A percentile compares a stretch with the other conserved stretches of the same genome.
These are phyloP conservation scores for Spinus olivaceus DNA, from an alignment of 2,797 vertebrate species.

Conservation along the genomic window DNA sequence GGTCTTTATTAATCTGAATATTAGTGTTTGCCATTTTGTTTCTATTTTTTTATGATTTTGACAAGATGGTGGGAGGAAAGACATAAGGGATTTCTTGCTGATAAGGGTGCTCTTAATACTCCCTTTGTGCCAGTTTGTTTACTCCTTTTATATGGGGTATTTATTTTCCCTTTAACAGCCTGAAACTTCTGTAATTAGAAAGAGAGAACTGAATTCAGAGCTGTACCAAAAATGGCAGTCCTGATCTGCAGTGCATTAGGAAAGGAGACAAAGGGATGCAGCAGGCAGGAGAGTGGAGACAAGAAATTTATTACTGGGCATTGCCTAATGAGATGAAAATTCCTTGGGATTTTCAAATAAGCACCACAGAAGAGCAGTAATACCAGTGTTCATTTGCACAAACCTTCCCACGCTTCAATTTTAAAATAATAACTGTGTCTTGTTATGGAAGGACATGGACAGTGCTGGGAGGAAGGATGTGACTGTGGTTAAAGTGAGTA, in stretches of 20 bases:
- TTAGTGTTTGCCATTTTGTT: slow-evolving; percentile 55
- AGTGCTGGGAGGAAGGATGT: neutral
- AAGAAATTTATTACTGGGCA: slow-evolving; percentile 40
- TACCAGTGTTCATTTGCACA: neutral
- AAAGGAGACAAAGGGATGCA: slow-evolving; percentile 27
- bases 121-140: neutral
- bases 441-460: slow-evolving; percentile 24
- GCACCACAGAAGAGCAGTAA: slow-evolving; percentile 8
- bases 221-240: slow-evolving; percentile 48
- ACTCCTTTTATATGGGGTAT: neutral
- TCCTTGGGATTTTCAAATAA: slow-evolving; percentile 48
- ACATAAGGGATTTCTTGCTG: neutral
- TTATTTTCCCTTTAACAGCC: slow-evolving; percentile 28
- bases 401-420: slow-evolving; percentile 43
- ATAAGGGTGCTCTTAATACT: neutral
- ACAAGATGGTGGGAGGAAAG: slow-evolving; percentile 40
- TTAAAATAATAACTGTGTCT: slow-evolving; percentile 28
- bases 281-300: slow-evolving; percentile 20
- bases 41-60: slow-evolving; percentile 15
- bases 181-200: neutral
- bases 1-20: slow-evolving; percentile 45
- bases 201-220: slow-evolving; percentile 26
- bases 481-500: slow-evolving; percentile 43
- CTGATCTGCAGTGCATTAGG: slow-evolving; percentile 23
- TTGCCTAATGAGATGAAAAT: slow-evolving; percentile 45